A percentile compares a stretch with the other conserved stretches of the same genome.
Evolutionary conservation across 2,113 vertebrate species (phyloP).

Genomic region (Mungos mungo): DNA sequence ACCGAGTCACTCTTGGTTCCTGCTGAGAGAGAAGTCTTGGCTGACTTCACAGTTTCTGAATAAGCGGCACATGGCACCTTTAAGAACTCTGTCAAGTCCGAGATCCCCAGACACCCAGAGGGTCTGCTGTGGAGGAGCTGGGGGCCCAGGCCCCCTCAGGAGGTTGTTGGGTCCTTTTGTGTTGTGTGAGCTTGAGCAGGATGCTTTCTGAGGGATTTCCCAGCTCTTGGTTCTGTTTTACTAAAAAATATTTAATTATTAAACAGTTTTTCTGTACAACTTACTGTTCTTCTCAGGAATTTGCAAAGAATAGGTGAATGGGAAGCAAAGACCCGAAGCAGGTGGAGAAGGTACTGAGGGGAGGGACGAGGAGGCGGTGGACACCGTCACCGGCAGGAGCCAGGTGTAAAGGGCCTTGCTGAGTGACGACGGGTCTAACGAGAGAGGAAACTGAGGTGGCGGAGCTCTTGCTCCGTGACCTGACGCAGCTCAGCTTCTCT

Average conservation of each 20-base stretch:
- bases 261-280: neutral
- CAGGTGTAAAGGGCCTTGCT: rapidly evolving
- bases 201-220: neutral
- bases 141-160: neutral
- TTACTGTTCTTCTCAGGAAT: neutral
- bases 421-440: too few relatives aligned
- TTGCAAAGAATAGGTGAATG: neutral
- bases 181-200: neutral
- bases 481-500: neutral
- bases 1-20: neutral
- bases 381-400: rapidly evolving
- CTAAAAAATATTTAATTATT: neutral
- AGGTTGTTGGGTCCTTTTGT: neutral
- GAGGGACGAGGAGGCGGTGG: neutral
- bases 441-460: too few relatives aligned
- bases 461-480: too few relatives aligned
- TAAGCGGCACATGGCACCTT: neutral
- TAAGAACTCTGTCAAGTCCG: neutral
- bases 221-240: neutral
- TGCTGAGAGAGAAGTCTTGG: too few relatives aligned
- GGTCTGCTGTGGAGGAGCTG: rapidly evolving
- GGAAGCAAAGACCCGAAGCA: neutral
- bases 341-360: neutral
- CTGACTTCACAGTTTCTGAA: neutral
- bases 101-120: neutral